phyloP scores from a whole-genome alignment of 2,797 vertebrate genomes.

The Acrossocheilus fasciatus region DNA sequence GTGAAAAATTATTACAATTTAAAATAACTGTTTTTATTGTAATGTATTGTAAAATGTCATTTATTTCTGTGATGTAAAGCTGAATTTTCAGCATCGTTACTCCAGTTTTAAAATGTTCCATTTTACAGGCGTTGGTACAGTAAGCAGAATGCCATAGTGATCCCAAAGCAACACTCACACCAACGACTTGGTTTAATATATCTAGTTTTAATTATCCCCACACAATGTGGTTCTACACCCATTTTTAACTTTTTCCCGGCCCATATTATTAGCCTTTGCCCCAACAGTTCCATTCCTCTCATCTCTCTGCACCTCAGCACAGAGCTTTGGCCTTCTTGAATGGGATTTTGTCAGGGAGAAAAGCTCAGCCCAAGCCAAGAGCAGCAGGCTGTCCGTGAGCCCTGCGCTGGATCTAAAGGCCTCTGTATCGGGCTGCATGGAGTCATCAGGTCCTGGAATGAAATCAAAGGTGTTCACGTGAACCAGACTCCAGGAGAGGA shows the following conservation, averaged over 20 bases:
- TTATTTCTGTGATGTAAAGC: not conserved
- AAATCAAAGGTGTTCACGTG: slow-evolving; percentile 30
- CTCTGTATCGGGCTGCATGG: not conserved
- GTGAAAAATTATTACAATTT: not conserved
- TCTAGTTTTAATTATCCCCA: not conserved
- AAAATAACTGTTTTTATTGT: not conserved
- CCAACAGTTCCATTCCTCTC: slow-evolving; percentile 17
- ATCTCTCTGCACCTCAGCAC: slow-evolving; percentile 31
- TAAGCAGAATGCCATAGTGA: not conserved
- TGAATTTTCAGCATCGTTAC: not conserved
- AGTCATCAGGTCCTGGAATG: slow-evolving; percentile 33
- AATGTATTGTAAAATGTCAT: not conserved
- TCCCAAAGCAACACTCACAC: not conserved
- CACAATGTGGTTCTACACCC: not conserved
- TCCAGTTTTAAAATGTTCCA: not conserved
- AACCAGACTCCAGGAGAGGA: slow-evolving; percentile 23
- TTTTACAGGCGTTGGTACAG: not conserved
- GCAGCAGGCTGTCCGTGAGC: slow-evolving; percentile 21
- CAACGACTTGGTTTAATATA: not conserved
- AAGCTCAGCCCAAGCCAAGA: slow-evolving; percentile 24
- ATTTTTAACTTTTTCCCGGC: not conserved
- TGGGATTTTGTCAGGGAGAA: slow-evolving; percentile 40
- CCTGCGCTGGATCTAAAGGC: slow-evolving; percentile 1
- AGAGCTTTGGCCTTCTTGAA: slow-evolving; percentile 37
- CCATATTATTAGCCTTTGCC: slow-evolving; percentile 15